Evolutionary conservation across 35 echinoderm and acorn worm genomes (phyloP).

Genomic region (Amphiura filiformis): DNA sequence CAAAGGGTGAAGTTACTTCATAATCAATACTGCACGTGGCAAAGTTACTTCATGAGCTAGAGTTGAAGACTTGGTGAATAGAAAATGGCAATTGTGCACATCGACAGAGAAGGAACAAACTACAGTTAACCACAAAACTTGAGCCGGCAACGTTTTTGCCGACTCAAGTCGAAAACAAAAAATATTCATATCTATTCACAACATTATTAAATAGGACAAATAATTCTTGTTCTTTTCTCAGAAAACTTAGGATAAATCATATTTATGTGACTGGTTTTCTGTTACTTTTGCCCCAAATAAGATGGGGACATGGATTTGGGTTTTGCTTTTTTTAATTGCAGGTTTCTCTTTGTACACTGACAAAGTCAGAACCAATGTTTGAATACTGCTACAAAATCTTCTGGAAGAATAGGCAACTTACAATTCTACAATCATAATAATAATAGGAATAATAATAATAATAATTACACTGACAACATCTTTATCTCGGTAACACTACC

Average conservation of each 20-base stretch:
- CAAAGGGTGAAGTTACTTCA: background rate
- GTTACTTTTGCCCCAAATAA: background rate
- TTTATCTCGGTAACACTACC: background rate
- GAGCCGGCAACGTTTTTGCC: background rate
- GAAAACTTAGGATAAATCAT: background rate
- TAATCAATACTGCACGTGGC: background rate
- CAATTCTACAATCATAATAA: background rate
- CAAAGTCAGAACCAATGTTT: background rate
- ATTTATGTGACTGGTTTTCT: background rate
- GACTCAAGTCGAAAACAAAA: background rate
- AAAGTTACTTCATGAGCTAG: background rate
- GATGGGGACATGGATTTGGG: background rate
- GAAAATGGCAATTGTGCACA: background rate
- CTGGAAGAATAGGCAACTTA: slow-evolving; percentile 10
- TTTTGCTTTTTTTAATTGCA: background rate
- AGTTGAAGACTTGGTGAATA: too few species aligned
- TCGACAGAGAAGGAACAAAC: background rate
- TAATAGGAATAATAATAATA: background rate
- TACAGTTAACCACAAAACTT: background rate
- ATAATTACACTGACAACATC: background rate
- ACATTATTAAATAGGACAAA: slow-evolving; percentile 10
- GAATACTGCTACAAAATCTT: slow-evolving; percentile 7
- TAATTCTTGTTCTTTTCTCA: background rate
- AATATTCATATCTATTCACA: background rate
- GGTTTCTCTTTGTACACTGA: background rate